Conservation (phyloP, 2,797 vertebrate genomes). For the Molothrus ater region DNA sequence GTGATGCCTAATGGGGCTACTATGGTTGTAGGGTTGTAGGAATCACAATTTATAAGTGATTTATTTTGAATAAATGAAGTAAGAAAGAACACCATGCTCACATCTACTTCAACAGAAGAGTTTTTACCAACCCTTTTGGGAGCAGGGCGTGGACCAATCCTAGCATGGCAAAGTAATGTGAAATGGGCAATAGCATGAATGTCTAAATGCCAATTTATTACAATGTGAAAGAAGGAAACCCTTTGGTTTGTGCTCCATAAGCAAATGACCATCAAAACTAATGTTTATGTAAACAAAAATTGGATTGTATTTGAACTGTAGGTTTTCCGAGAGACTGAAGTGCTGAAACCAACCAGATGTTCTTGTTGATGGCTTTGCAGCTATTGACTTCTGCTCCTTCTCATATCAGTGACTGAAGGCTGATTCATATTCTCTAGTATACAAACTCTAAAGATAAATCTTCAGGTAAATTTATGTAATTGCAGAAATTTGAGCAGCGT, state of each 20-base stretch:
- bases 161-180: not conserved
- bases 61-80: not conserved
- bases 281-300: not conserved
- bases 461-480: not conserved
- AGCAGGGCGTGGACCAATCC: not conserved
- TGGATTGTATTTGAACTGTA: not conserved
- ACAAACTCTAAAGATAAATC: not conserved
- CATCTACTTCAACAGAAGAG: not conserved
- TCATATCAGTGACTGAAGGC: not conserved
- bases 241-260: not conserved
- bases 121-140: not conserved
- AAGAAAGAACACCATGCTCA: not conserved
- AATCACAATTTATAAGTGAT: not conserved
- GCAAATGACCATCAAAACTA: not conserved
- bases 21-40: not conserved
- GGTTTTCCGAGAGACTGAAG: not conserved
- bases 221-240: not conserved
- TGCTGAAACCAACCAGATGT: not conserved
- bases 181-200: not conserved
- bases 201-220: not conserved
- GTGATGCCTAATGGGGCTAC: not conserved
- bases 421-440: conserved; percentile 13
- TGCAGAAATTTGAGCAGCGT: not conserved
- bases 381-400: not conserved
- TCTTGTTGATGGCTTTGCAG: not conserved